These are phyloP conservation scores for Mylabris sibirica DNA, from an alignment of 2,888 invertebrate species.

Conservation along the genomic window DNA sequence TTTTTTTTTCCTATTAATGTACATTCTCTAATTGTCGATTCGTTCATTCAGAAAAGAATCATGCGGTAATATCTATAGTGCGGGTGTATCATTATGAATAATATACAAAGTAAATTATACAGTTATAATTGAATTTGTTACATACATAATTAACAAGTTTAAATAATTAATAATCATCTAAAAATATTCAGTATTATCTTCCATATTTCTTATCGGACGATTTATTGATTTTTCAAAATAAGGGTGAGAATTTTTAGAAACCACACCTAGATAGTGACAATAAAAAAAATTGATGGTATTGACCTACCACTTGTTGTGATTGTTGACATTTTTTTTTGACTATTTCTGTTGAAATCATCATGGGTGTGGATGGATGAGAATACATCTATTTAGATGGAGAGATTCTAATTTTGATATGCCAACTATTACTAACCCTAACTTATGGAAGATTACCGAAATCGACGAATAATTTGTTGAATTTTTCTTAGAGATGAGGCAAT, in stretches of 20 bases:
- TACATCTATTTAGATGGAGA: too few species aligned
- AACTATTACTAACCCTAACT: neutral
- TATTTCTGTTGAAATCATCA: too few species aligned
- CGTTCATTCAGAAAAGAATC: neutral
- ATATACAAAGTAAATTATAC: too few species aligned
- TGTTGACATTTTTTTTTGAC: neutral
- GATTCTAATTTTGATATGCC: neutral
- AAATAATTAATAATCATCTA: too few species aligned
- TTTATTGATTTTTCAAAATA: neutral
- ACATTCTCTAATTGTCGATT: neutral
- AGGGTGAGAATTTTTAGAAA: neutral
- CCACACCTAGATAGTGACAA: neutral
- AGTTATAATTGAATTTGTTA: neutral
- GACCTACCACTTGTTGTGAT: slow-evolving; percentile 2
- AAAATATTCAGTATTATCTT: too few species aligned
- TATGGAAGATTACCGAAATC: neutral
- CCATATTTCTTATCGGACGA: neutral
- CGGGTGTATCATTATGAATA: too few species aligned
- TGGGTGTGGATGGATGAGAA: neutral
- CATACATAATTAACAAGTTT: neutral
- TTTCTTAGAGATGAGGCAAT: neutral
- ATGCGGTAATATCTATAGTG: too few species aligned
- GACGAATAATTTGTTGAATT: neutral
- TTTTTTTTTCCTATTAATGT: too few species aligned
- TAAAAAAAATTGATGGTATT: neutral